A percentile compares a stretch with the other conserved stretches of the same genome.
Evolutionary conservation across 2,113 vertebrate genomes (phyloP).

Genomic region (Euleptes europaea): DNA sequence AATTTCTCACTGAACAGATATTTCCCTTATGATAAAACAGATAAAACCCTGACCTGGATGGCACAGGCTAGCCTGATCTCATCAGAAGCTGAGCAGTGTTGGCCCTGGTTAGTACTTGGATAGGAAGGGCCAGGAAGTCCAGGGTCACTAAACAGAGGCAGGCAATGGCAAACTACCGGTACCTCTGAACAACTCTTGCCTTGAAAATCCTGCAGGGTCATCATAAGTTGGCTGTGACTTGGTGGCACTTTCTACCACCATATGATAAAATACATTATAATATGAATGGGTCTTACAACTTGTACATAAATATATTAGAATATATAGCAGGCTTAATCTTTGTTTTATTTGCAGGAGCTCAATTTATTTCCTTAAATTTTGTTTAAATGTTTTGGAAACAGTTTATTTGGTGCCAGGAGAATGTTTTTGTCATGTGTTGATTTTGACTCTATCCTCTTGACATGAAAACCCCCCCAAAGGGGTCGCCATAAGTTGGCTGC

Average conservation of each 20-base stretch:
- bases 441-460: conserved; percentile 41
- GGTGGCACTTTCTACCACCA: background rate
- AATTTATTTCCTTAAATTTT: conserved; percentile 59
- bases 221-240: too few species aligned
- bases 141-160: too few species aligned
- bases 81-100: too few species aligned
- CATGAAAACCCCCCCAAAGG: too few species aligned
- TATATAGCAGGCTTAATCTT: conserved; percentile 45
- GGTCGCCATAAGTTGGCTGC: too few species aligned
- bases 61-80: too few species aligned
- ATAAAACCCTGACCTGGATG: too few species aligned
- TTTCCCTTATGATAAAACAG: background rate
- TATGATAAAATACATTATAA: conserved; percentile 33
- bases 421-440: conserved; percentile 46
- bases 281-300: conserved; percentile 20
- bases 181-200: too few species aligned
- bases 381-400: conserved; percentile 60
- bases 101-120: too few species aligned
- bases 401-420: conserved; percentile 52
- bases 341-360: conserved; percentile 57
- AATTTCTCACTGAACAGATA: background rate
- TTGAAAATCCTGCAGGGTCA: too few species aligned
- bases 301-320: conserved; percentile 51
- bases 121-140: too few species aligned
- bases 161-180: too few species aligned